A percentile compares a stretch with the other conserved stretches of the same genome.
phyloP scores from a whole-genome alignment of 2,113 vertebrate species.

The Passer montanus region DNA sequence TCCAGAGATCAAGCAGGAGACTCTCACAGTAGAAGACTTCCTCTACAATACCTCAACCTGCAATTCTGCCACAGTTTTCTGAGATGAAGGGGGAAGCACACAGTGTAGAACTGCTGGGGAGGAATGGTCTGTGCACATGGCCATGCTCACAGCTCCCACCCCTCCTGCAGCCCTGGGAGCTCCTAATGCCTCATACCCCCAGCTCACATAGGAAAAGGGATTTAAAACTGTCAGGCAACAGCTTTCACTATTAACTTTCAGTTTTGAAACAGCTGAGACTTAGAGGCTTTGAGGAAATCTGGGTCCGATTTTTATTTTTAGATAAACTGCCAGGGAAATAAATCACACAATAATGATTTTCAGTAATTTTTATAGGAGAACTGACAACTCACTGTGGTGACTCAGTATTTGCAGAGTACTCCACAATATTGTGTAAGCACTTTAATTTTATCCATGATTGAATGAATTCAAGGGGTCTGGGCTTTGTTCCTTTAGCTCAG shows the following conservation, averaged over 20 bases:
- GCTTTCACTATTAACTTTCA: conserved; percentile 6
- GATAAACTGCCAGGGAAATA: conserved; percentile 47
- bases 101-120: not conserved
- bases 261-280: conserved; percentile 49
- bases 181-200: not conserved
- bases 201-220: not conserved
- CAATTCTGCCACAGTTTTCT: not conserved
- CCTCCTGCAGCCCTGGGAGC: not conserved
- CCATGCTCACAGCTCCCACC: fast-evolving
- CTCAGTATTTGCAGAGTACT: conserved; percentile 4
- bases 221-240: conserved; percentile 17
- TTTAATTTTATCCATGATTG: not conserved
- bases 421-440: not conserved
- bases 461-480: not conserved
- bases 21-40: not conserved
- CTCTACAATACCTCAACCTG: not conserved
- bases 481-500: not conserved
- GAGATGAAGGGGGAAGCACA: not conserved
- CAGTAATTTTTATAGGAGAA: conserved; percentile 32
- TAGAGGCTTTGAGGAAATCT: not conserved
- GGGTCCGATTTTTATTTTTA: conserved; percentile 34
- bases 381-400: not conserved
- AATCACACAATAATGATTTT: conserved; percentile 43
- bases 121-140: not conserved
- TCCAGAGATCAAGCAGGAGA: not conserved